phyloP scores from a whole-genome alignment of 2,888 invertebrate genomes.

The Autographa pulchrina region DNA sequence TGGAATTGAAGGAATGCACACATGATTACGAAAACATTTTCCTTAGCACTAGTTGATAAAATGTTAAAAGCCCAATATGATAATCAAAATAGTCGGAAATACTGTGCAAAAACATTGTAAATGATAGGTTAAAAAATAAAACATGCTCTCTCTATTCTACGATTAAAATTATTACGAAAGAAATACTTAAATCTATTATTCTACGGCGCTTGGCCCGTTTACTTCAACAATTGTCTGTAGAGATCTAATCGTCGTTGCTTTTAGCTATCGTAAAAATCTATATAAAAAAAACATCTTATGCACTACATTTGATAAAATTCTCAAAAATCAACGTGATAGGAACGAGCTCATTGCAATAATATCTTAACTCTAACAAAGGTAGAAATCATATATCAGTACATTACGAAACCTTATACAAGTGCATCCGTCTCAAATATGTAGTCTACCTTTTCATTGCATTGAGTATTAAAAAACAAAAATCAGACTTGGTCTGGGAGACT shows the following conservation, averaged over 20 bases:
- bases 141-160: constrained; percentile 80
- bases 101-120: constrained; percentile 70
- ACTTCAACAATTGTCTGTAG: constrained; percentile 85
- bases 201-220: constrained; percentile 75
- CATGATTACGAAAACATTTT: constrained; percentile 56
- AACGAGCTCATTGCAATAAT: constrained; percentile 60
- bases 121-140: constrained; percentile 81
- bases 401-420: constrained; percentile 41
- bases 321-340: constrained; percentile 71
- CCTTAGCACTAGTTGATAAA: constrained; percentile 75
- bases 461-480: constrained; percentile 36
- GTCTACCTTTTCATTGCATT: constrained; percentile 51
- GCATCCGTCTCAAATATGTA: constrained; percentile 37
- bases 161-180: constrained; percentile 68
- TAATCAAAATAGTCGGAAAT: constrained; percentile 72
- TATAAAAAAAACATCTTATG: constrained; percentile 70
- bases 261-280: constrained; percentile 80
- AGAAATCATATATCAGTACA: constrained; percentile 42
- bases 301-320: constrained; percentile 70
- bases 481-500: constrained; percentile 28
- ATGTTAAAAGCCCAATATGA: constrained; percentile 77
- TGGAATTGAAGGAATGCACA: constrained; percentile 74
- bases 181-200: constrained; percentile 65
- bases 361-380: constrained; percentile 41
- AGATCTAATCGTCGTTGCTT: constrained; percentile 86